Evolutionary conservation across 2,797 vertebrate species (phyloP), one percentile per base, ranked within the genome.

Genomic region (Acridotheres tristis): DNA sequence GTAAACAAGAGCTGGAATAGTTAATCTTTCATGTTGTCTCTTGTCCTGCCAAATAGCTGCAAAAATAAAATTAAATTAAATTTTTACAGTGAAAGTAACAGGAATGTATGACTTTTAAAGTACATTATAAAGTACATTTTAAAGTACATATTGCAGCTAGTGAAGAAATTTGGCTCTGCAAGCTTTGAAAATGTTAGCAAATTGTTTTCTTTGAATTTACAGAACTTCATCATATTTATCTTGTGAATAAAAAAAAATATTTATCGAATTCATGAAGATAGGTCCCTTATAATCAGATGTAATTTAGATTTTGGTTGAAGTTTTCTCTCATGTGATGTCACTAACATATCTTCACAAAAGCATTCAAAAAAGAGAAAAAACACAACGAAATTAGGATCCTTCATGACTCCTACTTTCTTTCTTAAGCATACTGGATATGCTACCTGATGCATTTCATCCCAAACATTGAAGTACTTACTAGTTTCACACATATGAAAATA

Each of bases 1-100:
- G 96, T 97, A 97, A 98, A 98, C 98, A 96, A 98, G 97, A 76
- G 11, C 10, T 83, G 48, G 3, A 59, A 38, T 66, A 30, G 61
- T 26, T 82, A 16, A 40, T 86, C 17, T 38, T 90, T 51, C 4
- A 4, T 48, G 17, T 88, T 84, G 10, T 51, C 43, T 78, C 7
- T 61, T 78, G 17, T 45, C 15, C 30, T 48, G 11, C 14, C 55
- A 73, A 67, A 27, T 4, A 59, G 4, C 43, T 63, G 19, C 10
- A 90, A 79, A 74, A 93, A 13, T 11, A 57, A 48, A 58, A 43
- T 58, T 63, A 9, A 66, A 34, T 81, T 66, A 26, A 58, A 10
- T 63, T 66, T 36, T 43, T 85, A 86, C 17, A 27, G 20, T 48
- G 32, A 76, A 69, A 76, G 8, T 32, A 65, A 63, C 2, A 45